Evolutionary conservation across 2,888 invertebrate species (phyloP).

Genomic region (Chouioia cunea): DNA sequence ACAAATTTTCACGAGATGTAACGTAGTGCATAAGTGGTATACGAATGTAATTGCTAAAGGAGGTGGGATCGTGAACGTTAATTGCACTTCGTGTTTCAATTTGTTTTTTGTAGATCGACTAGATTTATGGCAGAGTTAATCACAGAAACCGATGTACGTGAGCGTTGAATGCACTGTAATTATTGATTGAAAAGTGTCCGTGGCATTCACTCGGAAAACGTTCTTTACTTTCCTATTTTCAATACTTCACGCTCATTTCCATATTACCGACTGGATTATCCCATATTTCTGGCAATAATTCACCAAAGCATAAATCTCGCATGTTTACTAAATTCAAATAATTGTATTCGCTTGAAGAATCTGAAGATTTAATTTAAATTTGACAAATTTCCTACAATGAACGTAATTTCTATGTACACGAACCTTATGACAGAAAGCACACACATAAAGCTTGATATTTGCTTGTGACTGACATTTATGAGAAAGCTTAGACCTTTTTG

Average conservation of each 20-base stretch:
- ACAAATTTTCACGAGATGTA: conserved; percentile 2
- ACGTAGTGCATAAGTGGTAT: background rate
- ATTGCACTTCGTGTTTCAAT: background rate
- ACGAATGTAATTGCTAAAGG: background rate
- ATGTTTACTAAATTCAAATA: conserved; percentile 27
- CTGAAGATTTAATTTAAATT: background rate
- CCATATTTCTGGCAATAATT: background rate
- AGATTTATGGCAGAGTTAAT: conserved; percentile 22
- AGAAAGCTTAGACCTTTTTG: background rate
- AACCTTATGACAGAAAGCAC: too few species aligned
- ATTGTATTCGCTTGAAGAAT: background rate
- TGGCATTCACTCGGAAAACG: background rate
- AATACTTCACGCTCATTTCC: too few species aligned
- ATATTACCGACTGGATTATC: background rate
- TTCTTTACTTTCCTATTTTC: conserved; percentile 2
- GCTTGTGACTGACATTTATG: background rate
- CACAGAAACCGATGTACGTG: background rate
- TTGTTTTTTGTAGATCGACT: background rate
- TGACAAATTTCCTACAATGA: background rate
- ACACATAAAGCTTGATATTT: too few species aligned
- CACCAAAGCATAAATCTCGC: background rate
- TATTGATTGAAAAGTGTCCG: conserved; percentile 3
- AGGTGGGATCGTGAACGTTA: background rate
- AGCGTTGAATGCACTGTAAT: conserved; percentile 1
- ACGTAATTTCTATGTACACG: too few species aligned